These are phyloP conservation scores for Labeo calbasu DNA, from an alignment of 2,797 vertebrate species.

Conservation along the genomic window DNA sequence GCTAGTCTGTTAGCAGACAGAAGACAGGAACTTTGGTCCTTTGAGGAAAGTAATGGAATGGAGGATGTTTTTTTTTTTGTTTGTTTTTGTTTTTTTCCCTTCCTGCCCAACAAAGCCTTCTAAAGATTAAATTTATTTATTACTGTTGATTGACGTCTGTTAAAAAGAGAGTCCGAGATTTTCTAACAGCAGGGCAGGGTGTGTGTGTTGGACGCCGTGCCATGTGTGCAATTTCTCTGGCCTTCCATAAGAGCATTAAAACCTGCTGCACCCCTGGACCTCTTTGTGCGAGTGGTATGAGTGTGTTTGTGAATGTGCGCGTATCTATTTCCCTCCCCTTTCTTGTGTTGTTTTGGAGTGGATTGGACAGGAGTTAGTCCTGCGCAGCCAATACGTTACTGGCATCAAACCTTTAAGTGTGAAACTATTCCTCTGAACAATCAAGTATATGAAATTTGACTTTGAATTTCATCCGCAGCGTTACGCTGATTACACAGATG, in stretches of 20 bases:
- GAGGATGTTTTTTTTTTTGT: background rate
- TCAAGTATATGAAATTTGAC: conserved; percentile 27
- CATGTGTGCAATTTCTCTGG: conserved; percentile 77
- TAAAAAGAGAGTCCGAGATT: conserved; percentile 85
- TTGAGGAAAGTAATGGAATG: background rate
- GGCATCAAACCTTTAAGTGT: conserved; percentile 44
- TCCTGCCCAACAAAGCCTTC: conserved; percentile 63
- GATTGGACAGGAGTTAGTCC: conserved; percentile 18
- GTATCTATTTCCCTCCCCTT: conserved; percentile 1
- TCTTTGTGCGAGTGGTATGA: conserved; percentile 22
- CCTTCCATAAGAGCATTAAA: conserved; percentile 76
- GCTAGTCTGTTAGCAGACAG: conserved; percentile 49
- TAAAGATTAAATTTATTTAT: conserved; percentile 76
- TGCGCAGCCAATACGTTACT: conserved; percentile 26
- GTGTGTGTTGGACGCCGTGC: conserved; percentile 72
- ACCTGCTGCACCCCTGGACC: conserved; percentile 79
- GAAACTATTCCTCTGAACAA: conserved; percentile 42
- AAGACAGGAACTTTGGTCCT: background rate
- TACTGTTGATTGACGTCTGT: conserved; percentile 61
- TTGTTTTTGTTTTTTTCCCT: conserved; percentile 27
- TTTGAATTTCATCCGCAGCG: conserved; percentile 20
- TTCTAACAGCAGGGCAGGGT: conserved; percentile 60
- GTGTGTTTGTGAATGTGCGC: background rate
- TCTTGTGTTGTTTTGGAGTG: conserved; percentile 26
- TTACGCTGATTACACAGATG: conserved; percentile 32